A percentile compares a stretch with the other conserved stretches of the same genome.
Evolutionary conservation across 2,797 vertebrate genomes (phyloP).

Genomic region (Artibeus jamaicensis): DNA sequence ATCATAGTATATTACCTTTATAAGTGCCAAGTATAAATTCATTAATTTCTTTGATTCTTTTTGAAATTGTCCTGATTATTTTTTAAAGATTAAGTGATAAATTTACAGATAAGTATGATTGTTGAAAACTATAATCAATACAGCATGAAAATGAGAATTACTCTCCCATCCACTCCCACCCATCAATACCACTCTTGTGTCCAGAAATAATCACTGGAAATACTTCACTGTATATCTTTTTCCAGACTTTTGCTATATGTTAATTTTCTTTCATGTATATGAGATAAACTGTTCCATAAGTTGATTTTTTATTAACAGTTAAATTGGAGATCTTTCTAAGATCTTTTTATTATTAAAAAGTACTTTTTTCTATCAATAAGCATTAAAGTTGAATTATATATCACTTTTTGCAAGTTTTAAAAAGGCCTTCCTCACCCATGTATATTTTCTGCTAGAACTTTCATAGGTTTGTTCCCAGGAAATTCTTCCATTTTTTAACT

Average conservation of each 20-base stretch:
- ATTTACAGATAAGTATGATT: not conserved
- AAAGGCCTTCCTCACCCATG: not conserved
- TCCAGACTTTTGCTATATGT: not conserved
- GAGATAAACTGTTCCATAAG: not conserved
- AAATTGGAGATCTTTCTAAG: constrained; percentile 8
- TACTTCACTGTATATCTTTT: not conserved
- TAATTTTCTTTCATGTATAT: constrained; percentile 16
- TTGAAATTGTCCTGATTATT: constrained; percentile 33
- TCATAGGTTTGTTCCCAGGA: not conserved
- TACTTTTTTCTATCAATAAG: not conserved
- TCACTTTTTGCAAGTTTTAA: constrained; percentile 24
- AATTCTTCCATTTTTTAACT: constrained; percentile 40
- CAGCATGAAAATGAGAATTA: constrained; percentile 35
- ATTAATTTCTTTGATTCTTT: constrained; percentile 7
- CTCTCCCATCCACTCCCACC: not conserved
- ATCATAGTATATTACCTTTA: not conserved
- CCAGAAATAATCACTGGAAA: not conserved
- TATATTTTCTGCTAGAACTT: constrained; percentile 51
- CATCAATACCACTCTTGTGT: not conserved
- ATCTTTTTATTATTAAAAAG: constrained; percentile 45
- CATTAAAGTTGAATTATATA: constrained; percentile 18
- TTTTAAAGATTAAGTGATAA: constrained; percentile 23
- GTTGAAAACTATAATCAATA: constrained; percentile 9
- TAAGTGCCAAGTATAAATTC: constrained; percentile 20
- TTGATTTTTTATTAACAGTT: constrained; percentile 41